Conservation (phyloP, 2,113 vertebrate species). For the Salvelinus alpinus region DNA sequence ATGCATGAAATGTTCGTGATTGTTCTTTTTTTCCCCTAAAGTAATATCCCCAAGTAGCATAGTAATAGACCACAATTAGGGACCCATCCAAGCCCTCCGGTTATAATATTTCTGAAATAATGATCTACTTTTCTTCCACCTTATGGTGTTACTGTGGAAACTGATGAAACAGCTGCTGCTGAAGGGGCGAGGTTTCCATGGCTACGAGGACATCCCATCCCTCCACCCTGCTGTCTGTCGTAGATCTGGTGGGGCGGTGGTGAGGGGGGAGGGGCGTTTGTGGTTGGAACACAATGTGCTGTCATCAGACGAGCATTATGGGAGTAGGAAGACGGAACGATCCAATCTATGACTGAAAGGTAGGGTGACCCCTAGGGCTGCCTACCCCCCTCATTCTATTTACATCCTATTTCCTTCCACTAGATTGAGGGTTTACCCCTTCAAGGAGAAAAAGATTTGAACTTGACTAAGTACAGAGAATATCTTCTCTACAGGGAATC, state of each 20-base stretch:
- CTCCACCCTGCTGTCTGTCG: constrained; percentile 31
- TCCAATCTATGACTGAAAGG: background rate
- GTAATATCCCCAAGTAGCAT: background rate
- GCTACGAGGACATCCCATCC: constrained; percentile 58
- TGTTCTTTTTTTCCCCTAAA: background rate
- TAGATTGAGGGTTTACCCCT: constrained; percentile 41
- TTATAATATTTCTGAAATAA: constrained; percentile 68
- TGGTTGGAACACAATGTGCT: constrained; percentile 37
- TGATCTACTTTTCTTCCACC: constrained; percentile 58
- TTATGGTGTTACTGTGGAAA: constrained; percentile 76
- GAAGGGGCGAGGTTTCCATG: constrained; percentile 63
- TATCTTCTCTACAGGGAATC: constrained; percentile 49
- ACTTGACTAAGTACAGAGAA: constrained; percentile 54
- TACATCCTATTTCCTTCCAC: background rate
- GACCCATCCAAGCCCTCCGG: constrained; percentile 55
- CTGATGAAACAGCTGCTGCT: constrained; percentile 69
- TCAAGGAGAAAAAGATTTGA: constrained; percentile 42
- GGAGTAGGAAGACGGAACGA: constrained; percentile 40
- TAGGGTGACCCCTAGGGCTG: constrained; percentile 41
- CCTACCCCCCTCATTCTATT: constrained; percentile 16
- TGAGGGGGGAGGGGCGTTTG: constrained; percentile 6
- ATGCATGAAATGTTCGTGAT: background rate
- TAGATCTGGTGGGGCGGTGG: constrained; percentile 16
- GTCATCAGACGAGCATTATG: constrained; percentile 50
- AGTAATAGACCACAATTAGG: constrained; percentile 64